Percentiles rank a stretch among this genome's conserved stretches.
phyloP scores from a whole-genome alignment of 2,888 invertebrate genomes.

The Cheilosia impressa region DNA sequence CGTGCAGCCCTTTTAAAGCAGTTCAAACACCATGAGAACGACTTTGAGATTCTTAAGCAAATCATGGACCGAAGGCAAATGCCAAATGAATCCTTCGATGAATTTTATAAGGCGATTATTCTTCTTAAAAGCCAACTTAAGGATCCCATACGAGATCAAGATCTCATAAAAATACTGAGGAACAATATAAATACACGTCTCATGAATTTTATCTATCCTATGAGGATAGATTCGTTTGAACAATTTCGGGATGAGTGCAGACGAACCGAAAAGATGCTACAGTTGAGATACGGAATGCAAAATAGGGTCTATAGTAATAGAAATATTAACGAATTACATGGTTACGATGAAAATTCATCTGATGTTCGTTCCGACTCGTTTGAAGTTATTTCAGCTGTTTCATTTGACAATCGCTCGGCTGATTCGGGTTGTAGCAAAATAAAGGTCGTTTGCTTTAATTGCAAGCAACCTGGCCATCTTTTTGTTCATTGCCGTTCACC shows the following conservation, averaged over 20 bases:
- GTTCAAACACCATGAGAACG: no score
- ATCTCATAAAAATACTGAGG: not conserved
- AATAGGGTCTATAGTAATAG: conserved; percentile 5
- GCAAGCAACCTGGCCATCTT: not conserved
- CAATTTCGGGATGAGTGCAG: conserved; percentile 27
- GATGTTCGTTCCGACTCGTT: not conserved
- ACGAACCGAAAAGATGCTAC: conserved; percentile 11
- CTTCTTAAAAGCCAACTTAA: not conserved
- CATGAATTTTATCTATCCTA: not conserved
- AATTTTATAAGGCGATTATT: no score
- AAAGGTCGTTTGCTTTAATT: not conserved
- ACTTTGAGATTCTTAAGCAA: no score
- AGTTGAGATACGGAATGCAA: not conserved
- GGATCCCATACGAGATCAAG: not conserved
- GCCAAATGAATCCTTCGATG: not conserved
- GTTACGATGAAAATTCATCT: not conserved
- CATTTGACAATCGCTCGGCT: not conserved
- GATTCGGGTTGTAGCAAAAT: not conserved
- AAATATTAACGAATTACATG: conserved; percentile 9
- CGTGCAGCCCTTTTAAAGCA: no score
- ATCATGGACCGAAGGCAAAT: no score
- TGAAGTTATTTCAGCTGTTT: not conserved
- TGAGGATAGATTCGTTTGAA: conserved; percentile 22
- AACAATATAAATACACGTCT: not conserved
- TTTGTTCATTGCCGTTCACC: not conserved